phyloP scores from a whole-genome alignment of 2,888 invertebrate species.

The Ornithoptera priamus region DNA sequence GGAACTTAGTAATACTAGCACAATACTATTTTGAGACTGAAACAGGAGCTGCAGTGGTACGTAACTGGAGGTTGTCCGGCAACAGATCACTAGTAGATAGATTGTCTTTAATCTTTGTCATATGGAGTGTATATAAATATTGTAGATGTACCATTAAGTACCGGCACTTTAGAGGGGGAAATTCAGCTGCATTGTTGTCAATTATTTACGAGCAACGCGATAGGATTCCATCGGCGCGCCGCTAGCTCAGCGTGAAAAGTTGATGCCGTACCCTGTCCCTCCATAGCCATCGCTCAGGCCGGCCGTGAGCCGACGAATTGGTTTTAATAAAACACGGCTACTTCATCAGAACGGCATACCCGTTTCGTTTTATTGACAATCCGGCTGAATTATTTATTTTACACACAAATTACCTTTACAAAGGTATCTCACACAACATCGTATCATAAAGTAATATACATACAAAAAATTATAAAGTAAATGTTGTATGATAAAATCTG shows the following conservation, averaged over 20 bases:
- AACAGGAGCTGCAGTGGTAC: no score
- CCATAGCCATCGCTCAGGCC: constrained; percentile 28
- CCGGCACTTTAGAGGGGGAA: constrained; percentile 30
- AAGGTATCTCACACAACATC: no score
- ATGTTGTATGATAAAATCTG: no score
- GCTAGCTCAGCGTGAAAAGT: constrained; percentile 49
- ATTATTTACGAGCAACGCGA: constrained; percentile 53
- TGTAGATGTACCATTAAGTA: no score
- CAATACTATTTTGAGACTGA: no score
- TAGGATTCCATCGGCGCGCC: constrained; percentile 44
- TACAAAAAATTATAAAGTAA: no score
- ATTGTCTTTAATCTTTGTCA: background rate
- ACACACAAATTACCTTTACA: no score
- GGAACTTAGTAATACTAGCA: no score
- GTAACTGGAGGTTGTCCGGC: no score
- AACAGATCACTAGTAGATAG: no score
- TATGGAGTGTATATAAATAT: background rate
- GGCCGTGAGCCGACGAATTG: constrained; percentile 39
- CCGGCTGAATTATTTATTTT: background rate
- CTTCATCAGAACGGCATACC: constrained; percentile 32
- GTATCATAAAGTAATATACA: no score
- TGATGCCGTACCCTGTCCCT: constrained; percentile 48
- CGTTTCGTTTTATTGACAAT: constrained; percentile 18
- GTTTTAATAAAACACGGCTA: constrained; percentile 51
- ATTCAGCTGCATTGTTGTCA: constrained; percentile 43